A percentile compares a stretch with the other conserved stretches of the same genome.
phyloP scores from a whole-genome alignment of 2,888 invertebrate genomes.

The Drosophila differens region DNA sequence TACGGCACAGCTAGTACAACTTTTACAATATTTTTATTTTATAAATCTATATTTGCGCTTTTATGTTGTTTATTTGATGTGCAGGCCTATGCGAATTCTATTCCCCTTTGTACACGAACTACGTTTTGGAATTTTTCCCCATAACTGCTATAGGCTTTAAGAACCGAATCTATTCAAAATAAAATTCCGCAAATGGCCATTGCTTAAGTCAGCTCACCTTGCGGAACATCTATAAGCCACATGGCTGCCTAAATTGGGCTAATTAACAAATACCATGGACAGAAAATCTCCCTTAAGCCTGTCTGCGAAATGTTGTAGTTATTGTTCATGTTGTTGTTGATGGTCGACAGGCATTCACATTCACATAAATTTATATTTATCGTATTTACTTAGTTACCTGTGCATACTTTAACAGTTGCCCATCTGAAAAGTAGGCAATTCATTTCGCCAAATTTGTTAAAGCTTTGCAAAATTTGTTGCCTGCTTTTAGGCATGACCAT shows the following conservation, averaged over 20 bases:
- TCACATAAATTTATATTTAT: conserved; percentile 20
- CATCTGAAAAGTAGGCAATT: conserved; percentile 40
- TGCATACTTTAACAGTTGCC: neutral
- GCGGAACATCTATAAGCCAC: conserved; percentile 31
- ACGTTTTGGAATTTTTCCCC: neutral
- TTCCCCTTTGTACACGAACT: neutral
- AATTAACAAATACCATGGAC: conserved; percentile 68
- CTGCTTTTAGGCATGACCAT: conserved; percentile 1
- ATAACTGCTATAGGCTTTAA: conserved; percentile 8
- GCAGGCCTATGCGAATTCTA: conserved; percentile 2
- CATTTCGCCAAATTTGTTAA: neutral
- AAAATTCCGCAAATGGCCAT: conserved; percentile 6
- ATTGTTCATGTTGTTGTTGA: conserved; percentile 9
- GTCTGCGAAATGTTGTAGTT: conserved; percentile 18
- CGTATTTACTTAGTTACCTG: conserved; percentile 12
- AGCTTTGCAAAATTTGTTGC: conserved; percentile 8
- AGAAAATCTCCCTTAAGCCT: conserved; percentile 36
- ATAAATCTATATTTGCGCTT: neutral
- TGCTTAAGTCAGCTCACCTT: conserved; percentile 28
- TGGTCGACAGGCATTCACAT: neutral
- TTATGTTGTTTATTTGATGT: conserved; percentile 24
- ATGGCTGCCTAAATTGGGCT: conserved; percentile 42
- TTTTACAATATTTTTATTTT: conserved; percentile 23
- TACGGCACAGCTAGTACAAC: conserved; percentile 7
- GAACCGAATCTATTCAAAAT: neutral